Evolutionary conservation across 2,113 vertebrate species (phyloP).

Genomic region (Noturus placidus): DNA sequence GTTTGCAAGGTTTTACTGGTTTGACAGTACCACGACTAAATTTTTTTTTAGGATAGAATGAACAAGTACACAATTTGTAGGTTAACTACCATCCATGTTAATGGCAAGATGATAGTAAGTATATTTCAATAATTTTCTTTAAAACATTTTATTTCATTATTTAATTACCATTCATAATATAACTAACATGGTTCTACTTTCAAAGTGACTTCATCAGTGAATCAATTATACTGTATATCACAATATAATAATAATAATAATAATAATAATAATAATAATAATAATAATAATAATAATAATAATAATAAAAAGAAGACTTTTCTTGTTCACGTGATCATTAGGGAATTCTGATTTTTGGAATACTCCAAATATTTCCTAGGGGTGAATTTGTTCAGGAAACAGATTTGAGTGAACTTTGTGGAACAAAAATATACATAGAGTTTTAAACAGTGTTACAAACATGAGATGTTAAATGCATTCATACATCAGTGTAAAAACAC

Average conservation of each 20-base stretch:
- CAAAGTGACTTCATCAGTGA: neutral
- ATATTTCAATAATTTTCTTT: too few species aligned
- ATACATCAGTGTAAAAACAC: neutral
- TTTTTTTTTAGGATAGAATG: too few species aligned
- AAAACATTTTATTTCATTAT: neutral
- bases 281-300: neutral
- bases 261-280: neutral
- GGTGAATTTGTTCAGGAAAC: neutral
- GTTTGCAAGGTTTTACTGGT: too few species aligned
- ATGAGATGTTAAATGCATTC: neutral
- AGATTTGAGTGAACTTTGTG: neutral
- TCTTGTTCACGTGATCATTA: neutral
- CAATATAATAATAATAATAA: neutral
- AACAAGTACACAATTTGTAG: too few species aligned
- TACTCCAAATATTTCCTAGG: neutral
- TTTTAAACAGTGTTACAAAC: neutral
- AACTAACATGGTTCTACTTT: neutral
- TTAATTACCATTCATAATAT: neutral
- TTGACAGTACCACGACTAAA: too few species aligned
- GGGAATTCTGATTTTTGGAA: neutral
- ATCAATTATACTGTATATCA: neutral
- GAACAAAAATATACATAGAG: neutral
- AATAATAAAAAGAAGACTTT: neutral
- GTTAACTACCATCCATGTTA: too few species aligned
- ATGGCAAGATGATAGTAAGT: too few species aligned